These are phyloP conservation scores for Phrynocephalus forsythii DNA, from an alignment of 2,797 vertebrate genomes.

Conservation along the genomic window DNA sequence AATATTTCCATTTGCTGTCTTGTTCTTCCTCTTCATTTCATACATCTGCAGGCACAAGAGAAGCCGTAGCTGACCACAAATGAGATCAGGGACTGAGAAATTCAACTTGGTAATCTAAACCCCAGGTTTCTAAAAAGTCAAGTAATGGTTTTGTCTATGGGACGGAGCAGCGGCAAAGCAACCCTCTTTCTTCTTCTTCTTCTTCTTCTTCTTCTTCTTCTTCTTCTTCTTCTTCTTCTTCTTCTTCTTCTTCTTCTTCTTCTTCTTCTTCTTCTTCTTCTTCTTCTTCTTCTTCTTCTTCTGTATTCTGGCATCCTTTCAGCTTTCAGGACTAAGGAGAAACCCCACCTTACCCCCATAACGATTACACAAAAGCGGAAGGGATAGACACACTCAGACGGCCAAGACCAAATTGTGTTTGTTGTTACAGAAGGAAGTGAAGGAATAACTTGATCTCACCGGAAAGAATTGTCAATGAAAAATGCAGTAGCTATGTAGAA, in stretches of 20 bases:
- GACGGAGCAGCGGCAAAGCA: slow-evolving; percentile 57
- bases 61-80: slow-evolving; percentile 70
- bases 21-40: slow-evolving; percentile 70
- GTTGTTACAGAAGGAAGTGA: neutral
- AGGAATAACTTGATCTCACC: neutral
- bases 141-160: slow-evolving; percentile 51
- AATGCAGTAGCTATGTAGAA: neutral
- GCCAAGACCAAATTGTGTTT: neutral
- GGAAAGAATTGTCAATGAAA: neutral
- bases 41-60: slow-evolving; percentile 75
- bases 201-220: no score
- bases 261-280: no score
- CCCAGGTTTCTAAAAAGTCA: slow-evolving; percentile 71
- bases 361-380: neutral
- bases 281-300: slow-evolving; percentile 47
- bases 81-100: slow-evolving; percentile 74
- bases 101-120: slow-evolving; percentile 70
- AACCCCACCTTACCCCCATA: neutral
- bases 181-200: no score
- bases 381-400: neutral
- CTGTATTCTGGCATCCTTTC: slow-evolving; percentile 69
- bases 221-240: no score
- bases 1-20: slow-evolving; percentile 74
- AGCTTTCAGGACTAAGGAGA: no score
- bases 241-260: no score